Base-by-base conservation (phyloP, 2,797 vertebrate genomes). In the Xenentodon cancila region DNA sequence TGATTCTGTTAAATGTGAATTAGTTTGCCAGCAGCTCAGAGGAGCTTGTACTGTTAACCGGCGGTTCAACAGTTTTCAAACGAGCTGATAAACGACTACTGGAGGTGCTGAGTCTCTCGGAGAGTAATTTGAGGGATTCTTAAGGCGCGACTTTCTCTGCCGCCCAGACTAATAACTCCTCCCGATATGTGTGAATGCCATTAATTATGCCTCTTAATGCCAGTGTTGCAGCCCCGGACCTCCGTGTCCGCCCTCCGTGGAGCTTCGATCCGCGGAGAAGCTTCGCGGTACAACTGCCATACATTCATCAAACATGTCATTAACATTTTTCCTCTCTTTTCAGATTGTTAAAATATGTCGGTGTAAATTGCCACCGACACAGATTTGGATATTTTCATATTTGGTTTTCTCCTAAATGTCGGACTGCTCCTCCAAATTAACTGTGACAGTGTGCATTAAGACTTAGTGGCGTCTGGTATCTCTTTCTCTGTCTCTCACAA, bases 1-100 rank as follows among this genome's bases (percentile, higher is more conserved):
- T n/a, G n/a, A n/a, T n/a, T n/a, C n/a, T n/a, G n/a, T n/a, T n/a
- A n/a, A n/a, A n/a, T n/a, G n/a, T n/a, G n/a, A n/a, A n/a, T n/a
- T n/a, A n/a, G n/a, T n/a, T n/a, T n/a, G n/a, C n/a, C n/a, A n/a
- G n/a, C n/a, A n/a, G n/a, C n/a, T n/a, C n/a, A n/a, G n/a, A n/a
- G n/a, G n/a, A n/a, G n/a, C 82, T 82, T 85, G 84, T 90, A 89
- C 86, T 78, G 87, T 73, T 91, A 89, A 92, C 86, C 68, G 84
- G 77, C 81, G 87, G n/a, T n/a, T 92, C 92, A 92, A 90, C 87
- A 68, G 82, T 85, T 89, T 88, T n/a, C 82, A 90, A 91, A 91
- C 82, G 77, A 90, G 88, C 84, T 88, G 85, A 91, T 91, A 90
- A 90, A 90, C 71, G 79, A 84, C 80, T 88, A 80, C 84, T 75